These are phyloP conservation scores for Asbolus verrucosus DNA, from an alignment of 1,140 invertebrate genomes.

Conservation along the genomic window DNA sequence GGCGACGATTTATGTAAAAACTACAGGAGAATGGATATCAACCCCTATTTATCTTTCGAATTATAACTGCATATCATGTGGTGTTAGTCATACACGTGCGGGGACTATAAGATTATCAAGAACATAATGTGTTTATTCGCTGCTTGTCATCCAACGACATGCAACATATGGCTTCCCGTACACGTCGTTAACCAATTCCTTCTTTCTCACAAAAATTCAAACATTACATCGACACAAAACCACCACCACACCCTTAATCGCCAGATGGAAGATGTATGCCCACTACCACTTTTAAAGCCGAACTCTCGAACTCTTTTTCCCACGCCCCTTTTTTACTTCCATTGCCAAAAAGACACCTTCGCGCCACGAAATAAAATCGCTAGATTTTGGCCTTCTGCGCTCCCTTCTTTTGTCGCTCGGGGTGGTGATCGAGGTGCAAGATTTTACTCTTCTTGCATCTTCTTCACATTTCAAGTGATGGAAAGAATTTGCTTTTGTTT, in stretches of 20 bases:
- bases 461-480: no score
- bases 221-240: conserved; percentile 21
- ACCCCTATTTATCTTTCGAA: conserved; percentile 59
- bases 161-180: conserved; percentile 41
- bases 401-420: no score
- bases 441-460: no score
- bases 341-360: background rate
- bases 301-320: no score
- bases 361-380: no score
- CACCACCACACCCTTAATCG: background rate
- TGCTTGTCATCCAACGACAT: conserved; percentile 42
- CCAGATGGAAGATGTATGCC: background rate
- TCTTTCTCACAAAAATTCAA: conserved; percentile 30
- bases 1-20: conserved; percentile 57
- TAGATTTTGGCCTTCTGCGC: no score
- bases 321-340: no score
- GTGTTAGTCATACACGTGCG: conserved; percentile 57
- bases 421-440: no score
- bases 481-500: no score
- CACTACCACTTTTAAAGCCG: background rate
- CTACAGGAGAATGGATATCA: conserved; percentile 56
- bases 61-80: conserved; percentile 59
- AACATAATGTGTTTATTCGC: conserved; percentile 45
- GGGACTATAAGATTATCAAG: conserved; percentile 43
- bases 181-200: conserved; percentile 42